Evolutionary conservation across 2,113 vertebrate genomes (phyloP), one percentile per base, ranked within the genome.

Genomic region (Corythaeola cristata): DNA sequence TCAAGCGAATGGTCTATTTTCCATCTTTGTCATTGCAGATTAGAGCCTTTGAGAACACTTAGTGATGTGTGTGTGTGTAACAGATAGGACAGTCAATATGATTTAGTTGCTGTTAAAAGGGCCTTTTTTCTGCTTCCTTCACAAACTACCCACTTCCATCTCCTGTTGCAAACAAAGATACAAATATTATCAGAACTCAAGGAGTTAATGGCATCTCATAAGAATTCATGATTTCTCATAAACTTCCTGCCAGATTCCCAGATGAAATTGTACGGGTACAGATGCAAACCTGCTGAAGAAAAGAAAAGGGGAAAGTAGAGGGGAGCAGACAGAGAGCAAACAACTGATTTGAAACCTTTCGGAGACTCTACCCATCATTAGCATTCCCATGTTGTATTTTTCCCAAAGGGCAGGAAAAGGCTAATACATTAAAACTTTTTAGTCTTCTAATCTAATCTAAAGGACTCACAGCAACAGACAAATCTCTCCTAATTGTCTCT

Each of bases 371-470:
- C 12, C 11, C 44, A 44, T 84, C 37, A 71, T 88, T 86, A 93
- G 7, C 52, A 80, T 85, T 94, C 62, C 53, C 41, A 55, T 5
- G 32, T 27, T 4, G 16, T 13, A 19, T 73, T 78, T 88, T 49
- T 5, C 32, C 49, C 37, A 23, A 77, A 75, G 69, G 86, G 60
- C 77, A 89, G 32, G 12, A 92, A 92, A 95, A 89, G 45, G 30
- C 35, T 50, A 78, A 75, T 47, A 86, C 20, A 72, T 59, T 92
- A 90, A 91, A 90, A 92, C 9, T 64, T 96, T 90, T 84, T 67
- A 41, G 33, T 72, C 52, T 87, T 92, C 56, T 91, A 96, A 86
- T 92, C 58, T 95, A 91, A 85, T 95, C 80, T 94, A 81, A 95
- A 23, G 20, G 45, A 92, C 62, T 88, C 60, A 50, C 24, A 92